Percentiles rank a stretch among this genome's conserved stretches.
phyloP scores from a whole-genome alignment of 2,888 invertebrate species.

The Stenchaetothrips biformis region DNA sequence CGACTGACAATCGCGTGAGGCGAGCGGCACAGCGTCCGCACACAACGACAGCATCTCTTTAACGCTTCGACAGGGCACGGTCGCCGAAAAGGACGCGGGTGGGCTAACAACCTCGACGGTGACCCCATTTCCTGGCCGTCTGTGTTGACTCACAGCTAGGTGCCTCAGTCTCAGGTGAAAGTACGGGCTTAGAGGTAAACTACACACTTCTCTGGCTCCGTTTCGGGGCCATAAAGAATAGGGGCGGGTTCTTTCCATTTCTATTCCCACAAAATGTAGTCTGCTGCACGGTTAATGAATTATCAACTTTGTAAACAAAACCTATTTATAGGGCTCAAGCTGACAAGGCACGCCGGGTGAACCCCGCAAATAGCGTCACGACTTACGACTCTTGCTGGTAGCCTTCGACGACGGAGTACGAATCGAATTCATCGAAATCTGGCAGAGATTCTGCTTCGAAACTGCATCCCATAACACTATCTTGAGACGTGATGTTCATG shows the following conservation, averaged over 20 bases:
- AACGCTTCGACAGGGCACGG: neutral
- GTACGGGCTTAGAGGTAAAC: too few species aligned
- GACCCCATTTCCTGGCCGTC: neutral
- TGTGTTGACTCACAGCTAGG: neutral
- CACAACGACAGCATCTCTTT: neutral
- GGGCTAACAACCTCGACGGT: neutral
- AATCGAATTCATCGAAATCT: slow-evolving; percentile 19
- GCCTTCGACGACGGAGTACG: neutral
- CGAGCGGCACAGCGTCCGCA: neutral
- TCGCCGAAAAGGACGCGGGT: neutral
- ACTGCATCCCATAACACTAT: slow-evolving; percentile 21
- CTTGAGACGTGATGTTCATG: slow-evolving; percentile 14
- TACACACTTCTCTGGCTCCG: too few species aligned
- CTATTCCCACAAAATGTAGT: neutral
- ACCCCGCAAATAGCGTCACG: neutral
- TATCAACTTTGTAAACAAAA: neutral
- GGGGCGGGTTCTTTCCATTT: neutral
- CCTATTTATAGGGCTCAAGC: slow-evolving; percentile 10
- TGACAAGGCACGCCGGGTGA: neutral
- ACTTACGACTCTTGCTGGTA: slow-evolving; percentile 19
- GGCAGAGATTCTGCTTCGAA: neutral
- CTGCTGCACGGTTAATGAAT: neutral
- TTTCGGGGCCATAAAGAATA: too few species aligned
- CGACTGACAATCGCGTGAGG: neutral
- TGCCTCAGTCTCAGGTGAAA: neutral